Conservation (phyloP, 2,888 invertebrate species). For the Seladonia tumulorum region DNA sequence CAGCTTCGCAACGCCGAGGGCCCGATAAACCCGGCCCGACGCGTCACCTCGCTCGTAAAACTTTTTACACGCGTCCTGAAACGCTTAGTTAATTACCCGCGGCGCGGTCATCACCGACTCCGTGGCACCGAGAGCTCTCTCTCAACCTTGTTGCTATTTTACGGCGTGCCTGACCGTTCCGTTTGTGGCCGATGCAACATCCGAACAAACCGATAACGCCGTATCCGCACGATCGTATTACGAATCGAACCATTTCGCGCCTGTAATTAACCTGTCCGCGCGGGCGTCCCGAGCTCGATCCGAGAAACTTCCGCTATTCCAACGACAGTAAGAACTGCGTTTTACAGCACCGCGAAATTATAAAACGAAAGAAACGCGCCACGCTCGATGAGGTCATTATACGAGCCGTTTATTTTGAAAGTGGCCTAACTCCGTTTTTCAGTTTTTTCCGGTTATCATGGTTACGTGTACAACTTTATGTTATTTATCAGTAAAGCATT, state of each 20-base stretch:
- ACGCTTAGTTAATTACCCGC: constrained; percentile 39
- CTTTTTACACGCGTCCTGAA: constrained; percentile 23
- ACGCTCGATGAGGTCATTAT: background rate
- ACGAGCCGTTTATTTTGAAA: no score
- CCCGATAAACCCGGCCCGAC: constrained; percentile 35
- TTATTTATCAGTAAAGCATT: no score
- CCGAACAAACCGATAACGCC: background rate
- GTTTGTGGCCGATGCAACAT: background rate
- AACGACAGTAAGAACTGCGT: background rate
- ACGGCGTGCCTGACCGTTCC: constrained; percentile 4
- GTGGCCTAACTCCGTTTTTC: no score
- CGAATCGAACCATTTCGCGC: background rate
- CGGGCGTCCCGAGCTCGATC: background rate
- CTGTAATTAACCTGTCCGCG: constrained; percentile 13
- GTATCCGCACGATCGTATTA: background rate
- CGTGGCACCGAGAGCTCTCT: constrained; percentile 1
- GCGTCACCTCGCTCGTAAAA: constrained; percentile 38
- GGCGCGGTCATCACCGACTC: constrained; percentile 5
- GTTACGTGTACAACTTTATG: no score
- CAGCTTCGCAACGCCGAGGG: constrained; percentile 8
- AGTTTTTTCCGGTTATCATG: no score
- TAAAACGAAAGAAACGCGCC: background rate
- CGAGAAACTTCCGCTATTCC: background rate
- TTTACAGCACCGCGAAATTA: background rate
- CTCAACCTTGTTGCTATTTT: constrained; percentile 27